A percentile compares a stretch with the other conserved stretches of the same genome.
Conservation (phyloP, 2,888 invertebrate species). For the Gari tellinella region DNA sequence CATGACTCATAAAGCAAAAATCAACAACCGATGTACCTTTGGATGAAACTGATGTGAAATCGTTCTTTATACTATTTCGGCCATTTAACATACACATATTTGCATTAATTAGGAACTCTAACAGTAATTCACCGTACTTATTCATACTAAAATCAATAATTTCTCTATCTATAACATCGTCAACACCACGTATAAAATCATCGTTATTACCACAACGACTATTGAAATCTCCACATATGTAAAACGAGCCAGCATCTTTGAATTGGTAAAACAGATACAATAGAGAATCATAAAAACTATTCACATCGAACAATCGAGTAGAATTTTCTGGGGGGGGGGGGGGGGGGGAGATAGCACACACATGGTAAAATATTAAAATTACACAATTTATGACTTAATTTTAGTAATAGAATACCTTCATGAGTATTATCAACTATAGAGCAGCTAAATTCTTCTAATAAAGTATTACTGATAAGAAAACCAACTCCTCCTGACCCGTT, state of each 20-base stretch:
- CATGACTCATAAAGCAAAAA: slow-evolving; percentile 21
- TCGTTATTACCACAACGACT: slow-evolving; percentile 29
- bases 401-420: no score
- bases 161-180: slow-evolving; percentile 21
- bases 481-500: no score
- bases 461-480: no score
- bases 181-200: slow-evolving; percentile 47
- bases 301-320: slow-evolving; percentile 15
- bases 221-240: slow-evolving; percentile 43
- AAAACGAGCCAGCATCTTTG: slow-evolving; percentile 16
- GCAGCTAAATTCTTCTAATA: no score
- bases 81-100: slow-evolving; percentile 49
- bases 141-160: slow-evolving; percentile 40
- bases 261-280: slow-evolving; percentile 6
- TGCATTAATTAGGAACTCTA: slow-evolving; percentile 29
- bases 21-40: slow-evolving; percentile 26
- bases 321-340: slow-evolving; percentile 22
- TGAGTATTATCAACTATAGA: no score
- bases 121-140: slow-evolving; percentile 25
- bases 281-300: slow-evolving; percentile 24
- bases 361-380: slow-evolving; percentile 4
- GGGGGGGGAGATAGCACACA: slow-evolving; percentile 26
- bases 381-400: no score
- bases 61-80: slow-evolving; percentile 15
- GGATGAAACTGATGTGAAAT: slow-evolving; percentile 29